Conservation (phyloP, 1,140 invertebrate genomes). For the Drosophila sulfurigaster region DNA sequence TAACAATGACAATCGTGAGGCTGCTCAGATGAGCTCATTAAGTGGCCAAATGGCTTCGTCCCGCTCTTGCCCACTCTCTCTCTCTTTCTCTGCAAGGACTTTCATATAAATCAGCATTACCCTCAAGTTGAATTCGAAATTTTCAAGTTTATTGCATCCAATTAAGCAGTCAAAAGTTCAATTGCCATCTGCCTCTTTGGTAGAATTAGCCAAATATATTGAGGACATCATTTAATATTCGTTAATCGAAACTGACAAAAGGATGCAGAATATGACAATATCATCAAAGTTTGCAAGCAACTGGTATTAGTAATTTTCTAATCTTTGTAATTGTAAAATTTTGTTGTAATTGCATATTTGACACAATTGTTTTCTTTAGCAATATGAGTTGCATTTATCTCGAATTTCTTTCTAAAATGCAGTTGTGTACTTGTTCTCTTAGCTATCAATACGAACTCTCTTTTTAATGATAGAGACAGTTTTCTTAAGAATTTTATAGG, state of each 20-base stretch:
- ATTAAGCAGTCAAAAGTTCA: conserved; percentile 28
- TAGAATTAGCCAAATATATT: not conserved
- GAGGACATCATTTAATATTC: not conserved
- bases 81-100: not conserved
- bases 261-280: not conserved
- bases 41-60: conserved; percentile 26
- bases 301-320: no score
- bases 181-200: not conserved
- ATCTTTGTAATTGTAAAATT: no score
- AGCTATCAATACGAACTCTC: no score
- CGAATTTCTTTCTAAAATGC: no score
- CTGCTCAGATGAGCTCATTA: conserved; percentile 27
- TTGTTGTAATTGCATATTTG: no score
- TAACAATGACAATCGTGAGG: conserved; percentile 34
- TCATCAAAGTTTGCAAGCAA: no score
- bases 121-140: not conserved
- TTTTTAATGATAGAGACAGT: no score
- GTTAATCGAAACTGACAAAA: conserved; percentile 1
- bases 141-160: conserved; percentile 29
- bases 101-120: conserved; percentile 13
- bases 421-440: no score
- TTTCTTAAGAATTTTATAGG: no score
- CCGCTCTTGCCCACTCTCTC: not conserved
- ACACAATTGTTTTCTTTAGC: no score
- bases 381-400: no score